phyloP scores from a whole-genome alignment of 2,797 vertebrate species.

The Silurus aristotelis region DNA sequence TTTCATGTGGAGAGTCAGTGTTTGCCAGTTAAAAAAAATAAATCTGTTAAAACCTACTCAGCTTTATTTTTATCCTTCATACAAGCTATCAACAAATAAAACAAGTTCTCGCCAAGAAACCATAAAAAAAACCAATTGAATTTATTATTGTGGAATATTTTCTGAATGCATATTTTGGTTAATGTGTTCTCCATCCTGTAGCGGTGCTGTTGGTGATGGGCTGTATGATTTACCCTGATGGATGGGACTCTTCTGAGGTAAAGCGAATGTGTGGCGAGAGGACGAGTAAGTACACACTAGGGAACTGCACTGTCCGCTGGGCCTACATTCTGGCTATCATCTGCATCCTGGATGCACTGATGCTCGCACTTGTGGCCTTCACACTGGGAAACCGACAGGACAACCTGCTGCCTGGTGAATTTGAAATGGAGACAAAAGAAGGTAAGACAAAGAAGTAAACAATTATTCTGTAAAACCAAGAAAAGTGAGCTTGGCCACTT shows the following conservation, averaged over 20 bases:
- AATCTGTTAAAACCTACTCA: neutral
- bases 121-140: neutral
- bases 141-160: neutral
- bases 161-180: neutral
- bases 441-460: slow-evolving; percentile 60
- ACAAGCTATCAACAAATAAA: neutral
- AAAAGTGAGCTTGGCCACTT: neutral
- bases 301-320: slow-evolving; percentile 95
- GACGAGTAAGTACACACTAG: slow-evolving; percentile 89
- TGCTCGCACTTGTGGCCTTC: slow-evolving; percentile 90
- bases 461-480: neutral
- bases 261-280: slow-evolving; percentile 89
- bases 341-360: slow-evolving; percentile 87
- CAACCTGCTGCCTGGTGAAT: slow-evolving; percentile 88
- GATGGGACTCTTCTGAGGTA: slow-evolving; percentile 93
- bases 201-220: slow-evolving; percentile 87
- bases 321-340: slow-evolving; percentile 97
- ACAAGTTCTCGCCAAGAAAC: neutral
- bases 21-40: neutral
- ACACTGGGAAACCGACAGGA: slow-evolving; percentile 94
- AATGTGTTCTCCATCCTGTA: slow-evolving; percentile 47
- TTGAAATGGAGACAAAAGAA: slow-evolving; percentile 79
- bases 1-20: neutral
- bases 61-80: neutral
- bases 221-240: slow-evolving; percentile 95